These are phyloP conservation scores for Eubasilissa regina DNA, from an alignment of 1,140 invertebrate species.

Conservation along the genomic window DNA sequence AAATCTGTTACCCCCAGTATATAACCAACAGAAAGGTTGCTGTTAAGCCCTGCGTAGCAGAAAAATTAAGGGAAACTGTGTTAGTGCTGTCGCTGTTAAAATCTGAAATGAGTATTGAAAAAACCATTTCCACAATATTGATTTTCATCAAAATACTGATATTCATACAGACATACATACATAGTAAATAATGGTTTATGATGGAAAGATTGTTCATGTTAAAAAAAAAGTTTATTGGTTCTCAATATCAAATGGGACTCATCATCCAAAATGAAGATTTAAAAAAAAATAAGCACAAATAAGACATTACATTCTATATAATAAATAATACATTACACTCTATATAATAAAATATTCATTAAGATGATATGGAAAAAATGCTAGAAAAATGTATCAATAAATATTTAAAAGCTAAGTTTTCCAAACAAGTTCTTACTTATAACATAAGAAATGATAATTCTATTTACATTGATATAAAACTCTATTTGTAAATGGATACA, in stretches of 20 bases:
- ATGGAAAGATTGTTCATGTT: conserved; percentile 13
- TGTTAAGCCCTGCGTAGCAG: no score
- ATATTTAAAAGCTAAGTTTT: conserved; percentile 57
- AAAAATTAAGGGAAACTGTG: no score
- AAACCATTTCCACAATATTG: no score
- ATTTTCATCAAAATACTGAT: no score
- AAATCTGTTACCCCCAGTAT: no score
- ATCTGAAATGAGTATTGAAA: no score
- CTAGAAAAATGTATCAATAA: conserved; percentile 58
- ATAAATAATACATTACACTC: conserved; percentile 51
- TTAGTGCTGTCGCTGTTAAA: no score
- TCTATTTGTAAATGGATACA: conserved; percentile 38
- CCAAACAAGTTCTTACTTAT: conserved; percentile 38
- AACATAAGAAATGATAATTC: conserved; percentile 32
- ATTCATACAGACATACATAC: no score
- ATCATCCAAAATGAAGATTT: conserved; percentile 46
- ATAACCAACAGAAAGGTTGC: no score
- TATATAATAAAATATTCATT: conserved; percentile 51
- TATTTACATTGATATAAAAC: conserved; percentile 41
- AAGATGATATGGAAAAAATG: conserved; percentile 60
- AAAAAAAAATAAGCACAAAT: conserved; percentile 54
- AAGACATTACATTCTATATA: conserved; percentile 48
- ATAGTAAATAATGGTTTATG: no score
- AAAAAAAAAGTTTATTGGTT: conserved; percentile 59
- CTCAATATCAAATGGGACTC: conserved; percentile 56